phyloP scores from a whole-genome alignment of 2,113 vertebrate genomes.

The Perognathus longimembris region DNA sequence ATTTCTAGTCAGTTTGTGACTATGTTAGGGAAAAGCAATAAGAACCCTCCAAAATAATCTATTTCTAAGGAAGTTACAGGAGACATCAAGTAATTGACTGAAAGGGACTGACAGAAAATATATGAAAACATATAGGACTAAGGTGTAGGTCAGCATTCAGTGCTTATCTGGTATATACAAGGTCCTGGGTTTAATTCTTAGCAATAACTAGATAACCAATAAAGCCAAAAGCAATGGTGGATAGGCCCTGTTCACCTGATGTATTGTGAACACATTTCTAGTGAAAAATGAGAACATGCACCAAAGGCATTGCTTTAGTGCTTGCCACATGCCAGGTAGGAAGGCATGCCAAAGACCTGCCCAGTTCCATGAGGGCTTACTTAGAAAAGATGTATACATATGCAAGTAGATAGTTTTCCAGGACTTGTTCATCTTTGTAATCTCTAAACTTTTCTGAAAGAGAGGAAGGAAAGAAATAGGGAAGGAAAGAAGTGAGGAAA shows the following conservation, averaged over 20 bases:
- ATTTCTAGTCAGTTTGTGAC: neutral
- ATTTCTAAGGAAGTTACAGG: conserved; percentile 2
- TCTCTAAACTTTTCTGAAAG: conserved; percentile 56
- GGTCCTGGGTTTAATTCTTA: neutral
- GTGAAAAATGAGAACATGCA: neutral
- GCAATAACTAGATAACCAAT: neutral
- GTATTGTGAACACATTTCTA: neutral
- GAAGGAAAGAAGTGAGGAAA: neutral
- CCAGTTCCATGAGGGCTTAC: neutral
- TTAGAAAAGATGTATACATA: too few relatives aligned
- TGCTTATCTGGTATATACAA: neutral
- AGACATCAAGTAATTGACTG: conserved; percentile 23
- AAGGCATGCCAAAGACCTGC: neutral
- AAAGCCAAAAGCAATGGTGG: neutral
- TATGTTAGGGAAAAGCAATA: neutral
- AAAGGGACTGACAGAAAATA: conserved; percentile 44
- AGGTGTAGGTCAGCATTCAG: neutral
- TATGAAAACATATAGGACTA: neutral
- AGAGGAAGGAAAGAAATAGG: conserved; percentile 49
- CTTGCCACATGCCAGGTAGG: neutral
- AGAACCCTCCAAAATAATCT: neutral
- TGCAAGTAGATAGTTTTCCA: neutral
- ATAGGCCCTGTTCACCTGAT: neutral
- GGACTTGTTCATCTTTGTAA: conserved; percentile 45
- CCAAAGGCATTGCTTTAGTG: neutral